phyloP scores from a whole-genome alignment of 2,888 invertebrate species.

The Dicycla oo region DNA sequence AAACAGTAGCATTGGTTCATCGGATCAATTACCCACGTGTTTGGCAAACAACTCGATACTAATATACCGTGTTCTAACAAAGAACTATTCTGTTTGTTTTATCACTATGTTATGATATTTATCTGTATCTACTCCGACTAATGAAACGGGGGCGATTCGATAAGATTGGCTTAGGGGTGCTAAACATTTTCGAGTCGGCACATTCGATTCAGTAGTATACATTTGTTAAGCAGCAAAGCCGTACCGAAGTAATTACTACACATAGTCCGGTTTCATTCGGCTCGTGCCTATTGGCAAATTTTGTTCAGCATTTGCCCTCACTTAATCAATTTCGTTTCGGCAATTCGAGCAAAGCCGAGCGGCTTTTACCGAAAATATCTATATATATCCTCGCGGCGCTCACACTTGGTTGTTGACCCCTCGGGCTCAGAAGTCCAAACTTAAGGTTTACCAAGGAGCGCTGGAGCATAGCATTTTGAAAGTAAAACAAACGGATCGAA shows the following conservation, averaged over 20 bases:
- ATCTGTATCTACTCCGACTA: constrained; percentile 66
- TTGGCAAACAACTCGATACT: constrained; percentile 70
- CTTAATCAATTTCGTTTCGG: background rate
- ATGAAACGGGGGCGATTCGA: constrained; percentile 68
- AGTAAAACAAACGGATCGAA: too few relatives aligned
- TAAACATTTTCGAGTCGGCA: background rate
- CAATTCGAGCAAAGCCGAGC: background rate
- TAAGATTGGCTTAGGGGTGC: constrained; percentile 58
- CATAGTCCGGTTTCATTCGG: background rate
- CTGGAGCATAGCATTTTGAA: too few relatives aligned
- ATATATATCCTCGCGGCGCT: too few relatives aligned
- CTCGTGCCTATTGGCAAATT: background rate
- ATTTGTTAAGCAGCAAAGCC: background rate
- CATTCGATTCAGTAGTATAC: background rate
- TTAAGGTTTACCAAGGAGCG: too few relatives aligned
- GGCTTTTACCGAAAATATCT: background rate
- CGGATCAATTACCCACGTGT: constrained; percentile 61
- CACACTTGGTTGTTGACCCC: too few relatives aligned
- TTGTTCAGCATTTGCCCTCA: background rate
- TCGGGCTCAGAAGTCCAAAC: too few relatives aligned
- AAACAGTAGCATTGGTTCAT: constrained; percentile 46
- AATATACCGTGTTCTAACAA: constrained; percentile 65
- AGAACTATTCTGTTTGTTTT: constrained; percentile 65
- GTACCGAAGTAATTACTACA: background rate
- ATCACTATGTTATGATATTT: constrained; percentile 68